A percentile compares a stretch with the other conserved stretches of the same genome.
Conservation (phyloP, 2,888 invertebrate genomes). For the Nemapogon koenigi region DNA sequence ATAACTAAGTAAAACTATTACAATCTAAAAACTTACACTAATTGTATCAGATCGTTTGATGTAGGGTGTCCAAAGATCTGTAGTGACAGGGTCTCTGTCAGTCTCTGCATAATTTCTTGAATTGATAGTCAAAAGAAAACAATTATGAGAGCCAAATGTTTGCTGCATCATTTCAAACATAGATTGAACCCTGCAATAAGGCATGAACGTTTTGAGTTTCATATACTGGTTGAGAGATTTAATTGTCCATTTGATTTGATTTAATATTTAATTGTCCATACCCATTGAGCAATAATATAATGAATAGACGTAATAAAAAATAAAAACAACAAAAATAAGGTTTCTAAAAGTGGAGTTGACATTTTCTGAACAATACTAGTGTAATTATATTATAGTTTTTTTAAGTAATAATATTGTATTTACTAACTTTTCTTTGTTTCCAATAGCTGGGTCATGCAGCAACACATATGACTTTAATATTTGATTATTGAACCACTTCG, state of each 20-base stretch:
- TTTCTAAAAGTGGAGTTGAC: too few species aligned
- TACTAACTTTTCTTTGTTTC: slow-evolving; percentile 76
- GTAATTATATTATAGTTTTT: slow-evolving; percentile 15
- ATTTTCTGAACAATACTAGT: too few species aligned
- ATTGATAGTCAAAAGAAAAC: slow-evolving; percentile 90
- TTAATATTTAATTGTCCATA: too few species aligned
- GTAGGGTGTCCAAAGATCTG: slow-evolving; percentile 88
- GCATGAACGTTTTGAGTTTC: too few species aligned
- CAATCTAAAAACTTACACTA: slow-evolving; percentile 34
- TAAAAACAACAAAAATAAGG: too few species aligned
- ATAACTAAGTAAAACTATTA: too few species aligned
- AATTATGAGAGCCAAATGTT: slow-evolving; percentile 84
- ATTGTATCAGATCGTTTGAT: slow-evolving; percentile 65
- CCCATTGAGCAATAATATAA: too few species aligned
- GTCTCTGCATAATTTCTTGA: slow-evolving; percentile 70
- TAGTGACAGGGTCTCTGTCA: slow-evolving; percentile 54
- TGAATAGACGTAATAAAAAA: too few species aligned
- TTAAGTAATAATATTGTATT: slow-evolving; percentile 17
- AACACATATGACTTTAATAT: slow-evolving; percentile 89
- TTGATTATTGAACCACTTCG: slow-evolving; percentile 82
- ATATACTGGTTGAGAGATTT: too few species aligned
- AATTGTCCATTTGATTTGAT: too few species aligned
- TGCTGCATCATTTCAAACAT: slow-evolving; percentile 85
- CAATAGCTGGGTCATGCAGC: slow-evolving; percentile 80
- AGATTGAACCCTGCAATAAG: slow-evolving; percentile 81